phyloP scores from a whole-genome alignment of 1,140 invertebrate species.

The Tetranychus urticae region DNA sequence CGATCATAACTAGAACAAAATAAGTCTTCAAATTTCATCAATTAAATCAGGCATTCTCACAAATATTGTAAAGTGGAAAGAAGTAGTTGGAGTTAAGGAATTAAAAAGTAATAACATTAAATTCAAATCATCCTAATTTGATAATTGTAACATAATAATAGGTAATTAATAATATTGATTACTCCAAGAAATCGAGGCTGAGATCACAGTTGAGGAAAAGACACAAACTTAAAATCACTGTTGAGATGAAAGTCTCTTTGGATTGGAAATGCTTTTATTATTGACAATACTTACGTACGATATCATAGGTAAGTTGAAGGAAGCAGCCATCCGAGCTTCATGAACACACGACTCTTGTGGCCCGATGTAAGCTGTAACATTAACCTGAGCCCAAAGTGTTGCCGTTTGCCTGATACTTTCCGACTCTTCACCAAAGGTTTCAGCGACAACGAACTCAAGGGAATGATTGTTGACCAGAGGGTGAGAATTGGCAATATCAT shows the following conservation, averaged over 20 bases:
- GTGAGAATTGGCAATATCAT: constrained; percentile 18
- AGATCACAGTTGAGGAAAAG: too few species aligned
- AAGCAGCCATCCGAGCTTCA: constrained; percentile 74
- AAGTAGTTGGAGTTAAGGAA: too few species aligned
- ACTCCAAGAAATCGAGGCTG: too few species aligned
- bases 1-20: too few species aligned
- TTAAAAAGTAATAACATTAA: too few species aligned
- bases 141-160: too few species aligned
- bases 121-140: too few species aligned
- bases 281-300: constrained; percentile 31
- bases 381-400: constrained; percentile 46
- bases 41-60: too few species aligned
- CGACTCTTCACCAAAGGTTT: constrained; percentile 72
- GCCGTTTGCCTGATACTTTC: constrained; percentile 62
- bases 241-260: background rate
- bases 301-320: constrained; percentile 64
- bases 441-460: constrained; percentile 55
- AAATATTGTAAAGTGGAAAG: too few species aligned
- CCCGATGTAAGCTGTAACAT: constrained; percentile 70
- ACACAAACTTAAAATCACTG: background rate
- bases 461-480: constrained; percentile 21
- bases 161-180: too few species aligned
- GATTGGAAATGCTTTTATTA: background rate
- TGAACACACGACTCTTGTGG: constrained; percentile 86
- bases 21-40: too few species aligned